Base-by-base conservation (phyloP, 2,797 vertebrate genomes). In the Gadopsis bispinosus region DNA sequence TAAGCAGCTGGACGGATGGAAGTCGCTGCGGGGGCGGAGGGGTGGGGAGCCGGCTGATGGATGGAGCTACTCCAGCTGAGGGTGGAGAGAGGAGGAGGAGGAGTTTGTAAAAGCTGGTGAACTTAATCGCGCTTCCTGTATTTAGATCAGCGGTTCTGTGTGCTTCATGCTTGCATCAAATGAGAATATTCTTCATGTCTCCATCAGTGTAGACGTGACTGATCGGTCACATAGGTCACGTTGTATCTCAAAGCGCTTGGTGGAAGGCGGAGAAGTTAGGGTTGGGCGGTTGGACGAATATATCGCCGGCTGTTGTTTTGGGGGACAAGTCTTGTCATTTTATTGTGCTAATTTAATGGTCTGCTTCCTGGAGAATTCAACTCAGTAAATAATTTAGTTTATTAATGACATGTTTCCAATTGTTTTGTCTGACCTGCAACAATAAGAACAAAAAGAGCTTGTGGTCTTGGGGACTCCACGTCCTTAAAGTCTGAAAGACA, bases 1-100 rank as follows among this genome's bases (percentile, higher is more conserved):
- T 31, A 12, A 86, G 77, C 82, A 69, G 88, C 87, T 83, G 90
- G 87, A 80, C 70, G 51, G 81, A 77, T 61, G 73, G 76, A 79
- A 70, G 73, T 55, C 59, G 2, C 79, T 35, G 73, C 5, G 19
- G 66, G 60, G 17, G 16, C 51, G 16, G 1, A 6, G 33, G 33
- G 33, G 66, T 59, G 17, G 16, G 16, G 48, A 7, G 43, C 0
- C 0, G 17, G 58, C 39, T 65, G 84, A 75, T 69, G 69, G 72
- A 82, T 72, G 10, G 22, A 33, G 53, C 37, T 7, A 37, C 70
- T 76, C 33, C 61, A 1, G 45, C n/a, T 73, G 54, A 1, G 61
- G 62, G 37, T 11, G 17, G 19, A 54, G 48, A 56, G 1, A 26
- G 26, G 26, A 26, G 26, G 26, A 26, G 26, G 12, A 41, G 55